Conservation (phyloP, 2,888 invertebrate genomes). For the Lypha dubia region DNA sequence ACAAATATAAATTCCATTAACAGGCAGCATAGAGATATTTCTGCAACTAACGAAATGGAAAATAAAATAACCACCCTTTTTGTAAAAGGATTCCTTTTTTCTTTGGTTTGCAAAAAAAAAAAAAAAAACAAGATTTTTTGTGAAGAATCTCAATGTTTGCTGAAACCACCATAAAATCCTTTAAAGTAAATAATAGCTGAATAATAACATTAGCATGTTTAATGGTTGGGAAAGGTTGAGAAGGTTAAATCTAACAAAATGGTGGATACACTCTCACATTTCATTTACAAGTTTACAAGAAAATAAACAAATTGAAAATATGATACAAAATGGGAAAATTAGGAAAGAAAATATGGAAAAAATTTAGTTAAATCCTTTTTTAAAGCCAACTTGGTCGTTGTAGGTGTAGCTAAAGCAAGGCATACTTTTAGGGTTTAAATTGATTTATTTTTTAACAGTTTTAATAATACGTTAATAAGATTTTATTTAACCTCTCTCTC, state of each 20-base stretch:
- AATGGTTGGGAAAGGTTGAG: conserved; percentile 24
- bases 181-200: conserved; percentile 50
- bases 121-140: too few species aligned
- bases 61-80: conserved; percentile 49
- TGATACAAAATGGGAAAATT: not conserved
- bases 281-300: conserved; percentile 15
- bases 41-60: conserved; percentile 33
- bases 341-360: not conserved
- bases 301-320: not conserved
- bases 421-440: too few species aligned
- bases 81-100: conserved; percentile 29
- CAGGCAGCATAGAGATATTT: conserved; percentile 27
- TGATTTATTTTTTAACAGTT: too few species aligned
- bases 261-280: conserved; percentile 34
- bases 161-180: conserved; percentile 60
- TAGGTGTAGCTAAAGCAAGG: too few species aligned
- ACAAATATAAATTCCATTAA: conserved; percentile 63
- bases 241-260: conserved; percentile 44
- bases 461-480: not conserved
- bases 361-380: too few species aligned
- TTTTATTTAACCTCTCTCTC: conserved; percentile 14
- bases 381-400: too few species aligned
- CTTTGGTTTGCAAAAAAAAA: not conserved
- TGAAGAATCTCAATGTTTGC: conserved; percentile 35
- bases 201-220: conserved; percentile 55